Evolutionary conservation across 2,113 vertebrate species (phyloP).

Genomic region (Forbesichthys papilliferus): DNA sequence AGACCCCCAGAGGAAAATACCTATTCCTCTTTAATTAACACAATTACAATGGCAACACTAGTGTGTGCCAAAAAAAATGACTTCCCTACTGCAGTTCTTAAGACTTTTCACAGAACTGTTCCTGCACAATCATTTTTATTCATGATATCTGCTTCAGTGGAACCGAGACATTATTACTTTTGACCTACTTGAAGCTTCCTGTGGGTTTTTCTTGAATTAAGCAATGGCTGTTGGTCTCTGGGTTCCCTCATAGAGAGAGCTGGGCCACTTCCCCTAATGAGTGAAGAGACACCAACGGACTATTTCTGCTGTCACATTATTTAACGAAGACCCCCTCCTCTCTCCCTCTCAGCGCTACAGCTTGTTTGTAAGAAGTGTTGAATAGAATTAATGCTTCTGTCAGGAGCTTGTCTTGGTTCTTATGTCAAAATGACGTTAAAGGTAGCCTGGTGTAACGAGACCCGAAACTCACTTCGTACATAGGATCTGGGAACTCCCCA

Average conservation of each 20-base stretch:
- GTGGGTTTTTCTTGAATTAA: background rate
- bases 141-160: background rate
- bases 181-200: too few species aligned
- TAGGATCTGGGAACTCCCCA: too few species aligned
- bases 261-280: background rate
- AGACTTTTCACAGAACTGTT: background rate
- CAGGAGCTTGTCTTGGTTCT: too few species aligned
- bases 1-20: slow-evolving; percentile 34
- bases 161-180: background rate
- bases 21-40: slow-evolving; percentile 34
- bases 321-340: background rate
- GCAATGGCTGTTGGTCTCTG: background rate
- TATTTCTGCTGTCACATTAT: background rate
- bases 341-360: background rate
- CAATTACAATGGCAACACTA: slow-evolving; percentile 22
- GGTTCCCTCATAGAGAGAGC: background rate
- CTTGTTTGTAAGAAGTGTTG: background rate
- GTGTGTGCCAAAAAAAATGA: background rate
- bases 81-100: background rate
- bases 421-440: background rate
- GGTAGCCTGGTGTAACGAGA: background rate
- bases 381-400: background rate
- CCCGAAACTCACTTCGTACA: too few species aligned
- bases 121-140: too few species aligned
- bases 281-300: background rate